Base-by-base conservation (phyloP, 2,797 vertebrate species). In the Pitangus sulphuratus region DNA sequence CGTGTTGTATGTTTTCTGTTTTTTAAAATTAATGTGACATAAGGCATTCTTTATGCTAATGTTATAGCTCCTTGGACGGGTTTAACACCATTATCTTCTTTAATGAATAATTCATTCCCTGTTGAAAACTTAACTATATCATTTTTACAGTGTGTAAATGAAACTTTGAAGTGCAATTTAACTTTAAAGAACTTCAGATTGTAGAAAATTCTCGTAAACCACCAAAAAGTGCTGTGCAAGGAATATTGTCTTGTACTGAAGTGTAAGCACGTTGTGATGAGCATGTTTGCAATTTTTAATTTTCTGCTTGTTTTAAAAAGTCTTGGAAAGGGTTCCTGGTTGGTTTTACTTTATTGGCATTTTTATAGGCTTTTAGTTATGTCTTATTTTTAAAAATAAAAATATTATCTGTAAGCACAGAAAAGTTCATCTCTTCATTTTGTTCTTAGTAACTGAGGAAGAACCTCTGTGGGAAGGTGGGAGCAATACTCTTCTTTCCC, bases 31-130 rank as follows among this genome's bases (percentile, higher is more conserved):
- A 98, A 98, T 96, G 96, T 97, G 95, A 95, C 96, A 97, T 94
- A 95, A 95, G 95, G 89, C 97, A 97, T 97, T 97, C 93, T 98
- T 98, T 97, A 98, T 97, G 97, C 96, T 98, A 98, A 98, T 98
- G 84, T 98, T 98, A 97, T 96, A 97, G 96, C 96, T 98, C 95
- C 97, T 97, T 97, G 93, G 96, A 97, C 1, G 95, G 94, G 94
- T 89, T 97, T 98, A 98, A 97, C 91, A 78, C 96, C 95, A 97
- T 98, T 98, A 98, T 98, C 97, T 97, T 94, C 83, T 95, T 97
- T 97, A 98, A 98, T 98, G 98, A 98, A 98, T 98, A 97, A 98
- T 98, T 98, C 97, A 98, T 97, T 97, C 92, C 93, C 88, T 89
- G 94, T 97, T 97, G 97, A 98, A 97, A 97, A 98, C 92, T 97